These are phyloP conservation scores for Ooceraea biroi DNA, from an alignment of 1,140 invertebrate genomes.

Conservation along the genomic window DNA sequence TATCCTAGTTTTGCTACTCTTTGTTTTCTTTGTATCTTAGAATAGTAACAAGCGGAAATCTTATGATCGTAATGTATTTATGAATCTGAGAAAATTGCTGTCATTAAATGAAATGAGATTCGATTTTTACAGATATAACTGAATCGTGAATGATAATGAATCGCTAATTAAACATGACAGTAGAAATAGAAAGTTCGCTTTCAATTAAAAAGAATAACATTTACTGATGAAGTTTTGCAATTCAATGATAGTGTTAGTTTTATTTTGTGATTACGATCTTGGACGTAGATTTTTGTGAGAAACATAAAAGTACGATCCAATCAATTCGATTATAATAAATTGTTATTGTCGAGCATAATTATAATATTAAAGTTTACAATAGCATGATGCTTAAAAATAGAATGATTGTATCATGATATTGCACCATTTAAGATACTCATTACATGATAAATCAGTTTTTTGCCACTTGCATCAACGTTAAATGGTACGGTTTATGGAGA, in stretches of 20 bases:
- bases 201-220: not conserved
- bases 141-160: not conserved
- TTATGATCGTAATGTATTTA: conserved; percentile 25
- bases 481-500: not conserved
- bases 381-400: not conserved
- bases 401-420: no score
- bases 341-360: not conserved
- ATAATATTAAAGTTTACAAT: not conserved
- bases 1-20: no score
- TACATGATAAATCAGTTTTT: not conserved
- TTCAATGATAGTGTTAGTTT: not conserved
- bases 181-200: conserved; percentile 7
- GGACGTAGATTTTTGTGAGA: not conserved
- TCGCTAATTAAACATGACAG: conserved; percentile 14
- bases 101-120: conserved; percentile 23
- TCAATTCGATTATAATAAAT: not conserved
- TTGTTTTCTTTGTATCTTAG: no score
- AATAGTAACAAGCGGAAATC: not conserved
- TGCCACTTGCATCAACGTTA: not conserved
- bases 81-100: conserved; percentile 30
- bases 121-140: conserved; percentile 3
- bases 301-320: not conserved
- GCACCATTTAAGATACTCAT: no score
- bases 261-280: not conserved
- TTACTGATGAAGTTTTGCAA: not conserved